Base-by-base conservation (phyloP, 2,797 vertebrate species). In the Staurois parvus region DNA sequence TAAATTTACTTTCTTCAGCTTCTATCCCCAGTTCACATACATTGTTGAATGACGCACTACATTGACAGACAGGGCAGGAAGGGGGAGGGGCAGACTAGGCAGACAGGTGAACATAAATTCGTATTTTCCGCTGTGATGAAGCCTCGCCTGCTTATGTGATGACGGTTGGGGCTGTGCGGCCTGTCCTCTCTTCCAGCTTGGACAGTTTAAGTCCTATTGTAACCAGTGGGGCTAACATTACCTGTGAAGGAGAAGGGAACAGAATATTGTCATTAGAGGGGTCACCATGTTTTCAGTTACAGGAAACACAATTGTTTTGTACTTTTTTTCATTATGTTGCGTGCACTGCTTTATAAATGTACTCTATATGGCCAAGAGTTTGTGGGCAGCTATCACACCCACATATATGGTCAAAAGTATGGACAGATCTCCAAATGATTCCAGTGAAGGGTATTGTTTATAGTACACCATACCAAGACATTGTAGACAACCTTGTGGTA, bases 201-300 rank as follows among this genome's bases (percentile, higher is more conserved):
- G 98, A 99, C 40, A 98, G 93, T 90, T 96, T 99, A 90, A 99
- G 93, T 30, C 97, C 96, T 67, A 99, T 99, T 89, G 97, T 96
- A 52, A 99, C 95, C 83, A 99, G 96, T 21, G 98, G 98, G 9
- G 96, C 97, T 92, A 99, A 62, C 97, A 99, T 99, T 88, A 97
- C 96, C 98, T 99, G 93, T 70, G n/a, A 66, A 75, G 69, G 77
- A 29, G 83, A 88, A 78, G 7, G 24, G 76, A 66, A 42, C 17
- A 52, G 5, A 3, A 4, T 4, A 48, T 48, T 2, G 45, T 15
- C 3, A 5, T 52, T 52, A 19, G 4, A 19, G 48, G 13, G 45
- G 3, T 15, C 45, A 59, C 17, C 52, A 19, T 0, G 24, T n/a
- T 52, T n/a, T 52, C 48, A 52, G 13, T 52, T 52, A 6, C 15